Evolutionary conservation across 1,140 invertebrate species (phyloP).

Genomic region (Drosophila lowei): DNA sequence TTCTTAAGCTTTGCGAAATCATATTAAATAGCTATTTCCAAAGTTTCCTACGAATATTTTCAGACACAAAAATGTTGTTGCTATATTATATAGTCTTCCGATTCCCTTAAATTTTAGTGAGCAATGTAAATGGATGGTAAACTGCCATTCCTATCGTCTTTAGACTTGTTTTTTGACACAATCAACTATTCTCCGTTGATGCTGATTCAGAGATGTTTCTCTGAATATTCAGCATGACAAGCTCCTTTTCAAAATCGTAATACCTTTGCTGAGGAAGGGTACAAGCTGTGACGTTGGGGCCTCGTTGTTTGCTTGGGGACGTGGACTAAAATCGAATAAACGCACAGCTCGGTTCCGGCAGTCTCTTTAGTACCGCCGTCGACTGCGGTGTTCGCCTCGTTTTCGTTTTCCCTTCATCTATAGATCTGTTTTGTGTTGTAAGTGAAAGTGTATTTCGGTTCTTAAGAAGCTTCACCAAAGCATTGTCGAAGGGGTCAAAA

Average conservation of each 20-base stretch:
- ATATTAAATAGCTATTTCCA: no score
- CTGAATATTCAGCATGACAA: not conserved
- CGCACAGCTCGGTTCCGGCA: conserved; percentile 22
- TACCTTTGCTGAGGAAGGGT: not conserved
- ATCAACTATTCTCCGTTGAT: no score
- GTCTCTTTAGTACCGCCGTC: conserved; percentile 67
- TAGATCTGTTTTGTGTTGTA: conserved; percentile 56
- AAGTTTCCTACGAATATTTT: no score
- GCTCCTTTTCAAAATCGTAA: not conserved
- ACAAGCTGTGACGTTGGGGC: conserved; percentile 25
- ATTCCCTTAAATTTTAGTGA: no score
- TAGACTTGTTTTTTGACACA: no score
- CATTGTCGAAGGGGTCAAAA: conserved; percentile 30
- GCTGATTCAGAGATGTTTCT: no score
- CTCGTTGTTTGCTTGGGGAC: conserved; percentile 21
- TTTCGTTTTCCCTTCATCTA: conserved; percentile 15
- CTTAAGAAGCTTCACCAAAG: conserved; percentile 49
- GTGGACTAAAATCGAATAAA: conserved; percentile 49
- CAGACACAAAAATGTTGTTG: no score
- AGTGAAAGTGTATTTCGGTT: conserved; percentile 63
- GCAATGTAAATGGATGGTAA: no score
- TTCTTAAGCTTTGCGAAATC: no score
- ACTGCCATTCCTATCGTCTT: no score
- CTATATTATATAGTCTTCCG: no score
- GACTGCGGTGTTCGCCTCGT: conserved; percentile 46